Percentiles rank a stretch among this genome's conserved stretches.
These are phyloP conservation scores for Myotis planiceps DNA, from an alignment of 2,797 vertebrate species.

Conservation along the genomic window DNA sequence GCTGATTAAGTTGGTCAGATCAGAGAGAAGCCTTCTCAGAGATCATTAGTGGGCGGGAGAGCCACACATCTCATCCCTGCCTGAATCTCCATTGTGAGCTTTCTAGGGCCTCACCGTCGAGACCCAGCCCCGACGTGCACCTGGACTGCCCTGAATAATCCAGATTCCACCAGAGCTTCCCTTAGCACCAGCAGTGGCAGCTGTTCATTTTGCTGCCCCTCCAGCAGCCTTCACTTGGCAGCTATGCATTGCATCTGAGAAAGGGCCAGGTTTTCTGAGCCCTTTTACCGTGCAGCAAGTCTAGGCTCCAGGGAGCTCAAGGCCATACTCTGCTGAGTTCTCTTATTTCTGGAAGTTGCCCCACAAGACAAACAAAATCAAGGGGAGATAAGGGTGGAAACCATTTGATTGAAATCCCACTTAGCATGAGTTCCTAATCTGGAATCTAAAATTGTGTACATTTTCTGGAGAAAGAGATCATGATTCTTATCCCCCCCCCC, in stretches of 20 bases:
- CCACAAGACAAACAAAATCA: not conserved
- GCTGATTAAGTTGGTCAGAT: not conserved
- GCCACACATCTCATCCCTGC: not conserved
- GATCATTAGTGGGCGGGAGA: not conserved
- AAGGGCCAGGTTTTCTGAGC: not conserved
- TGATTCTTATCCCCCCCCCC: not conserved
- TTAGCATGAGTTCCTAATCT: not conserved
- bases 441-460: not conserved
- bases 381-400: not conserved
- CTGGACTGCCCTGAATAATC: conserved; percentile 33
- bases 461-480: not conserved
- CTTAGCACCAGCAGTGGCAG: conserved; percentile 37
- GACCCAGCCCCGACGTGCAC: not conserved
- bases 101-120: not conserved
- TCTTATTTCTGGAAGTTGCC: conserved; percentile 23
- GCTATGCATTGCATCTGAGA: not conserved
- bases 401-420: not conserved
- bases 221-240: not conserved
- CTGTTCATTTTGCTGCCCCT: conserved; percentile 12
- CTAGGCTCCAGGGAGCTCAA: not conserved
- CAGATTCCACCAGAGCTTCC: conserved; percentile 78
- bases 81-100: not conserved
- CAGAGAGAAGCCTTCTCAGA: not conserved
- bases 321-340: not conserved
- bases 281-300: not conserved